Conservation (phyloP, 2,797 vertebrate species). For the Clarias platycephalus region DNA sequence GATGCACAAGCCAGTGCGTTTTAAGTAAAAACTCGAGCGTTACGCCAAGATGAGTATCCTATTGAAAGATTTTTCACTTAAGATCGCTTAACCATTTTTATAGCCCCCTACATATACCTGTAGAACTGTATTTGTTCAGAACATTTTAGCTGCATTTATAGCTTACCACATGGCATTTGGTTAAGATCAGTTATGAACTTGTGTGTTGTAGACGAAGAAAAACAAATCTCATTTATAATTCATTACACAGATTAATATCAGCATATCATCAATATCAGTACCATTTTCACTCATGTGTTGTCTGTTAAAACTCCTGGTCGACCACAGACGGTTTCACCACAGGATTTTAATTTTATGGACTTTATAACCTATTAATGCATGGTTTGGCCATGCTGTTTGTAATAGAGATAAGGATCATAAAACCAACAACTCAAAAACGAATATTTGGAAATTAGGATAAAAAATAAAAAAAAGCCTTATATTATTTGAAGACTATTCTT, state of each 20-base stretch:
- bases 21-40: too few relatives aligned
- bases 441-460: not conserved
- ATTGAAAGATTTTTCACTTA: too few relatives aligned
- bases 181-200: not conserved
- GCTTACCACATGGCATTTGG: not conserved
- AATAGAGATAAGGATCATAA: conserved; percentile 18
- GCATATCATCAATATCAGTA: not conserved
- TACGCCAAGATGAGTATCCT: too few relatives aligned
- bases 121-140: too few relatives aligned
- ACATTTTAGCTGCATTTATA: too few relatives aligned
- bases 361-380: conserved; percentile 1
- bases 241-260: not conserved
- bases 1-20: too few relatives aligned
- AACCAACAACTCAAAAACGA: not conserved
- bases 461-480: not conserved
- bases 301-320: not conserved
- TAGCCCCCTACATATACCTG: too few relatives aligned
- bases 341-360: conserved; percentile 1
- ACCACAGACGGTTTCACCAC: conserved; percentile 17
- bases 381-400: not conserved
- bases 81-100: too few relatives aligned
- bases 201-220: not conserved
- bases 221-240: not conserved
- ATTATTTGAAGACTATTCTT: not conserved
- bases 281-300: not conserved